phyloP scores from a whole-genome alignment of 2,113 vertebrate species.

The Pseudorectes ferrugineus region DNA sequence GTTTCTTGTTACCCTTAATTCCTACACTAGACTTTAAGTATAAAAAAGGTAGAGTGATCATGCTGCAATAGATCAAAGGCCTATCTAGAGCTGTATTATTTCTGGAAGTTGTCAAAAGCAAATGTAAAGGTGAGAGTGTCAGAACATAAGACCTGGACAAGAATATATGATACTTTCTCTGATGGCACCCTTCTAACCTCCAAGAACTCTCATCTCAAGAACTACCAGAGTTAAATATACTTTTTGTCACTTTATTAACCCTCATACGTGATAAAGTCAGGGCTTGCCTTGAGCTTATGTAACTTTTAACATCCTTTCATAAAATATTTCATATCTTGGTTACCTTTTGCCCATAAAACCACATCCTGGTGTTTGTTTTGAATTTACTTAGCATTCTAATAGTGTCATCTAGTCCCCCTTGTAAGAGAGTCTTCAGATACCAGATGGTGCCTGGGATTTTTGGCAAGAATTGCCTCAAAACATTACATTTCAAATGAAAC shows the following conservation, averaged over 20 bases:
- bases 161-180: background rate
- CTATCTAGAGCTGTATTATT: background rate
- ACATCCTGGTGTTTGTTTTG: background rate
- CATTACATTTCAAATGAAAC: background rate
- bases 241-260: background rate
- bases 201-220: background rate
- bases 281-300: background rate
- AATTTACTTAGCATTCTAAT: background rate
- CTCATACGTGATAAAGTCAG: background rate
- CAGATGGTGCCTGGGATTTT: background rate
- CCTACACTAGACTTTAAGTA: background rate
- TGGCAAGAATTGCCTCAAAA: background rate
- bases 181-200: background rate
- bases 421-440: background rate
- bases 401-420: fast-evolving
- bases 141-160: background rate
- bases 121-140: background rate
- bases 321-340: background rate
- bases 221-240: background rate
- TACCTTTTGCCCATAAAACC: background rate
- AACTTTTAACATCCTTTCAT: background rate
- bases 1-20: background rate
- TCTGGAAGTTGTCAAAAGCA: background rate
- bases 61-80: background rate
- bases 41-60: background rate